These are phyloP conservation scores for Cyprinella venusta DNA, from an alignment of 2,797 vertebrate genomes.

Conservation along the genomic window DNA sequence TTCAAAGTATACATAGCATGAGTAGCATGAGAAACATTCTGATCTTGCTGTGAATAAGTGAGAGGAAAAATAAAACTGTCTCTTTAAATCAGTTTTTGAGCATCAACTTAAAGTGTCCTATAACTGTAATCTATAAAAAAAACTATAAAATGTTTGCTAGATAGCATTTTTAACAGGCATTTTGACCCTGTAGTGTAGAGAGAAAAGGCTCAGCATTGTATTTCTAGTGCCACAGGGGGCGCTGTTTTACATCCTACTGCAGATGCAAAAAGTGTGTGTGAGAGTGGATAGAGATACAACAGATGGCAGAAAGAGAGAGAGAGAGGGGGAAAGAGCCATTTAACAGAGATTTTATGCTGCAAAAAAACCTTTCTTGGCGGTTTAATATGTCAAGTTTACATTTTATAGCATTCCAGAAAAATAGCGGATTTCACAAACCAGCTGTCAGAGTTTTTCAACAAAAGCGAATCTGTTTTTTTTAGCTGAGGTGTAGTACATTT, in stretches of 20 bases:
- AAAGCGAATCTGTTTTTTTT: conserved; percentile 23
- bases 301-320: conserved; percentile 9
- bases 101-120: not conserved
- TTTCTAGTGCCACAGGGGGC: conserved; percentile 69
- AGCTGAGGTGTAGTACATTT: conserved; percentile 35
- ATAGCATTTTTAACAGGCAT: not conserved
- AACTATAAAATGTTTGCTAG: not conserved
- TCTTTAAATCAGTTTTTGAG: not conserved
- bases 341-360: conserved; percentile 28
- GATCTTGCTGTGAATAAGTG: not conserved
- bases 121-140: not conserved
- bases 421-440: conserved; percentile 17
- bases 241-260: conserved; percentile 67
- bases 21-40: not conserved
- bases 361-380: not conserved
- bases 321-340: conserved; percentile 6
- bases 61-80: not conserved
- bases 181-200: not conserved
- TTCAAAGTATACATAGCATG: not conserved
- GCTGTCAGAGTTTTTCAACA: conserved; percentile 32
- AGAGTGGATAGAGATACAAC: conserved; percentile 58
- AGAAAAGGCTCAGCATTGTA: not conserved
- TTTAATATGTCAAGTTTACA: conserved; percentile 25
- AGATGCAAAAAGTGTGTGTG: conserved; percentile 50
- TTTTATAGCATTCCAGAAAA: conserved; percentile 55